phyloP scores from a whole-genome alignment of 2,797 vertebrate genomes.

The Ceryle rudis region DNA sequence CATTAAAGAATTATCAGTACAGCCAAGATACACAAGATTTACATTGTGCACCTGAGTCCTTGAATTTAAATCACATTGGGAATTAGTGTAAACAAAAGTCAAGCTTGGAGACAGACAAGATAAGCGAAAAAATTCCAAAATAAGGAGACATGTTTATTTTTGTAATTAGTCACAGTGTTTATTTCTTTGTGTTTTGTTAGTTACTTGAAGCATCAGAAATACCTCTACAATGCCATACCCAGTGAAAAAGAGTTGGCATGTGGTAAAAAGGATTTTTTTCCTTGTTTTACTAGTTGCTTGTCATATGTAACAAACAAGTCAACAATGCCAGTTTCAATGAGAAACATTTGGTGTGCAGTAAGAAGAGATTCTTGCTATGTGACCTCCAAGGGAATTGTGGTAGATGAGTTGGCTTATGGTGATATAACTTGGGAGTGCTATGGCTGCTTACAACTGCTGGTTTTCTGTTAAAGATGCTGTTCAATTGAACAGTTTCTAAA shows the following conservation, averaged over 20 bases:
- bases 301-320: background rate
- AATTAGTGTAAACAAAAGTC: background rate
- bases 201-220: background rate
- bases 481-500: background rate
- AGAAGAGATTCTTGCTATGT: background rate
- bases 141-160: background rate
- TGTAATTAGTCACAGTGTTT: background rate
- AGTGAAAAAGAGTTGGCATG: background rate
- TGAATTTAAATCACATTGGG: background rate
- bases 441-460: background rate
- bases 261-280: background rate
- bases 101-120: background rate
- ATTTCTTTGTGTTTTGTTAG: background rate
- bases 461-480: background rate
- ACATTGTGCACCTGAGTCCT: background rate
- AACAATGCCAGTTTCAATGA: background rate
- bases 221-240: background rate
- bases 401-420: background rate
- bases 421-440: background rate
- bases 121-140: background rate
- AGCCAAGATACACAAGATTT: background rate
- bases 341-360: background rate
- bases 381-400: background rate
- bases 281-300: background rate
- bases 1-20: background rate